A percentile compares a stretch with the other conserved stretches of the same genome.
phyloP scores from a whole-genome alignment of 2,113 vertebrate genomes.

The Megaceryle torquata region DNA sequence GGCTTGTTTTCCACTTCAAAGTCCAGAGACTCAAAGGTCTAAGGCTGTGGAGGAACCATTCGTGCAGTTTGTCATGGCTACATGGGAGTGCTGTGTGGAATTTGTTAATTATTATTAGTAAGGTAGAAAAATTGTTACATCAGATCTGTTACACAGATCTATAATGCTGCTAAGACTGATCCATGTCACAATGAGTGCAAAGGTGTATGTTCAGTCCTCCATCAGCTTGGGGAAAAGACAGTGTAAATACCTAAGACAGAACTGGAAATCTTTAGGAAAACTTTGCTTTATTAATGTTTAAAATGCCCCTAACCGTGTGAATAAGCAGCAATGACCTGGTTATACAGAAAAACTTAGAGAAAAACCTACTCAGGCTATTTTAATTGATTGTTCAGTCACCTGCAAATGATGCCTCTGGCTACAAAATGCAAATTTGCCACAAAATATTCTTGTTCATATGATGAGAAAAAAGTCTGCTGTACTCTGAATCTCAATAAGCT shows the following conservation, averaged over 20 bases:
- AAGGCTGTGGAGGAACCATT: neutral
- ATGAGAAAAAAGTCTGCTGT: neutral
- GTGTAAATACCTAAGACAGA: neutral
- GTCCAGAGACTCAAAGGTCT: neutral
- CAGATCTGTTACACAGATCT: neutral
- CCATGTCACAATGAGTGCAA: accelerated
- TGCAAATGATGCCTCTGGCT: constrained; percentile 44
- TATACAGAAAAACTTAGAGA: neutral
- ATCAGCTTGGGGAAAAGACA: neutral
- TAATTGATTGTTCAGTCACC: constrained; percentile 60
- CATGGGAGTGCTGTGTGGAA: neutral
- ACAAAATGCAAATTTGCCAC: constrained; percentile 3
- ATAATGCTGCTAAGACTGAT: neutral
- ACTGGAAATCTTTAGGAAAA: neutral
- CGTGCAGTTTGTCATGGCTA: neutral
- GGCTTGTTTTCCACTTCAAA: neutral
- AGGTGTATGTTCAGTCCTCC: neutral
- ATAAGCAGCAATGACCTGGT: neutral
- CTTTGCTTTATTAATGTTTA: neutral
- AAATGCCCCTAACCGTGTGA: constrained; percentile 9
- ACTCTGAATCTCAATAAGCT: neutral
- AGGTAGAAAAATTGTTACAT: neutral
- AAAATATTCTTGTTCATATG: neutral
- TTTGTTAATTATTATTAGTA: neutral
- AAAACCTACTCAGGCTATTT: neutral